A percentile compares a stretch with the other conserved stretches of the same genome.
Conservation (phyloP, 2,888 invertebrate genomes). For the Hofmannophila pseudospretella region DNA sequence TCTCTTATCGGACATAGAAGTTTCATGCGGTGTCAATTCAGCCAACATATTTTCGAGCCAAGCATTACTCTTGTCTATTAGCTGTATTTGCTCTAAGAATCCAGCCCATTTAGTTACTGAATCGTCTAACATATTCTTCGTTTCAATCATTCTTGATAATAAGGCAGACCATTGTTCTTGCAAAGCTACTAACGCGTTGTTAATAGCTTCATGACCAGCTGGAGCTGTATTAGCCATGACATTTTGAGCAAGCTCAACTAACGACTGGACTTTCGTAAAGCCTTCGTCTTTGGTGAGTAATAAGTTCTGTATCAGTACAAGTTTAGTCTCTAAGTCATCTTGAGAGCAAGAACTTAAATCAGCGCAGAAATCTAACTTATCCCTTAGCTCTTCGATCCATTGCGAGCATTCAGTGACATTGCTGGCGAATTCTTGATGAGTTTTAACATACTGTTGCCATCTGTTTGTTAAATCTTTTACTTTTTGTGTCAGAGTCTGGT, state of each 20-base stretch:
- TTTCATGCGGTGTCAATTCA: constrained; percentile 86
- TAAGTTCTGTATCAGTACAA: constrained; percentile 90
- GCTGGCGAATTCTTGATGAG: constrained; percentile 92
- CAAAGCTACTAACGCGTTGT: constrained; percentile 86
- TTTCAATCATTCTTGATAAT: constrained; percentile 92
- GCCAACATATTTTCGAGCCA: constrained; percentile 85
- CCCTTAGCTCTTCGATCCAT: constrained; percentile 90
- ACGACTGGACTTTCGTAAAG: constrained; percentile 89
- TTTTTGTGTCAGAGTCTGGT: constrained; percentile 92
- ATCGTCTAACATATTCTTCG: constrained; percentile 91
- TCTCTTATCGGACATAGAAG: constrained; percentile 91
- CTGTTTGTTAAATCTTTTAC: constrained; percentile 93
- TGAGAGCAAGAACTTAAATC: constrained; percentile 89
- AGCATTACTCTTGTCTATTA: constrained; percentile 88
- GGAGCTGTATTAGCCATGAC: constrained; percentile 95
- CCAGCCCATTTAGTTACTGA: constrained; percentile 95
- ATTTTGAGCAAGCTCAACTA: constrained; percentile 94
- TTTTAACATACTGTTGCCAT: constrained; percentile 94
- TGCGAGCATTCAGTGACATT: constrained; percentile 87
- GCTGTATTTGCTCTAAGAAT: constrained; percentile 91
- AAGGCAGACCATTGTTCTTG: constrained; percentile 95
- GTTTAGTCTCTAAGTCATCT: constrained; percentile 90
- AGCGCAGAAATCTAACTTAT: constrained; percentile 91
- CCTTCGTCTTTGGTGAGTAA: constrained; percentile 95
- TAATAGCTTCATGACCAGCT: constrained; percentile 91